Conservation (phyloP, 2,888 invertebrate species). For the Timema podura region DNA sequence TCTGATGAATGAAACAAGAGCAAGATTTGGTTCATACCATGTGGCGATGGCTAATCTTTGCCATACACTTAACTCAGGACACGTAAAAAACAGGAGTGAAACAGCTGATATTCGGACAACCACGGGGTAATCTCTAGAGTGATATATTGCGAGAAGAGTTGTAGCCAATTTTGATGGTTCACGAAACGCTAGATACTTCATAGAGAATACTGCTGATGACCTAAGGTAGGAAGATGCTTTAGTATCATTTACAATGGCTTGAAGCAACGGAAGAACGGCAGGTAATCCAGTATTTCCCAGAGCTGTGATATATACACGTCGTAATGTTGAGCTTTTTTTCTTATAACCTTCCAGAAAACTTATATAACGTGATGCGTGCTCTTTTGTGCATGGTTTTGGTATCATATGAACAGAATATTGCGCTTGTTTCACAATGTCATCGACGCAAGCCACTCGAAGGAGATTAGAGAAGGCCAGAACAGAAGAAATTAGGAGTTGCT, state of each 20-base stretch:
- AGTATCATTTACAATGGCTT: constrained; percentile 14
- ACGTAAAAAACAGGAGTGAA: constrained; percentile 37
- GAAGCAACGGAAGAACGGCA: constrained; percentile 37
- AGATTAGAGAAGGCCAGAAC: constrained; percentile 39
- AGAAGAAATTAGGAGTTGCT: constrained; percentile 34
- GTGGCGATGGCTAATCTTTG: constrained; percentile 42
- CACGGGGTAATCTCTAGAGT: constrained; percentile 24
- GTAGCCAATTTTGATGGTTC: constrained; percentile 23
- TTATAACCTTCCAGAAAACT: constrained; percentile 32
- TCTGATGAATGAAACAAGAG: constrained; percentile 40
- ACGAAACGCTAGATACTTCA: constrained; percentile 33
- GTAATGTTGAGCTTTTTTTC: constrained; percentile 31
- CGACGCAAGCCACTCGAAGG: constrained; percentile 40
- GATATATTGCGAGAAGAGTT: constrained; percentile 31
- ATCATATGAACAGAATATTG: constrained; percentile 36
- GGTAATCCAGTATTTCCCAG: constrained; percentile 42
- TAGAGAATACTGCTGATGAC: constrained; percentile 39
- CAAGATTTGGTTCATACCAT: constrained; percentile 39
- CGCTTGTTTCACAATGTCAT: constrained; percentile 31
- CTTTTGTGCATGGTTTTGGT: constrained; percentile 33
- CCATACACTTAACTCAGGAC: constrained; percentile 39
- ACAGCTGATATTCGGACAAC: constrained; percentile 39
- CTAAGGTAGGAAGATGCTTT: constrained; percentile 33
- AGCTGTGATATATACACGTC: constrained; percentile 37
- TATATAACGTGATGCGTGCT: constrained; percentile 32